Percentiles rank a stretch among this genome's conserved stretches.
These are phyloP conservation scores for Ooceraea biroi DNA, from an alignment of 1,140 invertebrate genomes.

Conservation along the genomic window DNA sequence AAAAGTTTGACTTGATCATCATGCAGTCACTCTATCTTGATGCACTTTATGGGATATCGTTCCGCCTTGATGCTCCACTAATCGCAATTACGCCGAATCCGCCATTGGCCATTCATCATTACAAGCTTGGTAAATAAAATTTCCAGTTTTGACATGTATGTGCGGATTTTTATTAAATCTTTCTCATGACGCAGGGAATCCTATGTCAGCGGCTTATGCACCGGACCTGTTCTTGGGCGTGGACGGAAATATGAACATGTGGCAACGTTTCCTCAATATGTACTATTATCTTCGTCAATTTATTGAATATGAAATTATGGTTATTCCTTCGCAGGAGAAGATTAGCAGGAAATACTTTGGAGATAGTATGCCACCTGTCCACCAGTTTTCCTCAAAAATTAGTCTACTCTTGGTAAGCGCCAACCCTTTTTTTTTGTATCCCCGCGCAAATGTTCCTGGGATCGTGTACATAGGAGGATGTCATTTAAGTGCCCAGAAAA, in stretches of 20 bases:
- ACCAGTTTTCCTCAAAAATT: slow-evolving; percentile 85
- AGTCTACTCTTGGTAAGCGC: slow-evolving; percentile 87
- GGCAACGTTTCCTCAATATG: slow-evolving; percentile 80
- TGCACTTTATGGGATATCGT: slow-evolving; percentile 65
- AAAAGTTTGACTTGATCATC: slow-evolving; percentile 60
- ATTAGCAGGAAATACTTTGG: slow-evolving; percentile 83
- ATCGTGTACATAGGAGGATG: slow-evolving; percentile 86
- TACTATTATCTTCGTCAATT: slow-evolving; percentile 65
- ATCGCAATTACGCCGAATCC: slow-evolving; percentile 75
- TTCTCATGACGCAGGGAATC: slow-evolving; percentile 77
- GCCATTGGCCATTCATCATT: slow-evolving; percentile 51
- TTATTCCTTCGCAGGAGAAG: slow-evolving; percentile 73
- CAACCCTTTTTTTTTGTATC: slow-evolving; percentile 83
- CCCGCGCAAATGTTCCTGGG: slow-evolving; percentile 84
- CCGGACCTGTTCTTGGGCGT: slow-evolving; percentile 80
- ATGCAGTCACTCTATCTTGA: slow-evolving; percentile 16
- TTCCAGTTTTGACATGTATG: neutral
- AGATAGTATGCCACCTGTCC: slow-evolving; percentile 80
- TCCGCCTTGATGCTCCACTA: slow-evolving; percentile 74
- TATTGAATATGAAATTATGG: slow-evolving; percentile 70
- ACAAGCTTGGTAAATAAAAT: slow-evolving; percentile 63
- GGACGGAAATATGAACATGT: slow-evolving; percentile 79
- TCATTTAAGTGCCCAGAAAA: slow-evolving; percentile 76
- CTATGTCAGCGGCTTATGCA: slow-evolving; percentile 83
- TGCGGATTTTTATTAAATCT: neutral